Base-by-base conservation (phyloP, 2,888 invertebrate genomes). In the Scaptomyza flava region DNA sequence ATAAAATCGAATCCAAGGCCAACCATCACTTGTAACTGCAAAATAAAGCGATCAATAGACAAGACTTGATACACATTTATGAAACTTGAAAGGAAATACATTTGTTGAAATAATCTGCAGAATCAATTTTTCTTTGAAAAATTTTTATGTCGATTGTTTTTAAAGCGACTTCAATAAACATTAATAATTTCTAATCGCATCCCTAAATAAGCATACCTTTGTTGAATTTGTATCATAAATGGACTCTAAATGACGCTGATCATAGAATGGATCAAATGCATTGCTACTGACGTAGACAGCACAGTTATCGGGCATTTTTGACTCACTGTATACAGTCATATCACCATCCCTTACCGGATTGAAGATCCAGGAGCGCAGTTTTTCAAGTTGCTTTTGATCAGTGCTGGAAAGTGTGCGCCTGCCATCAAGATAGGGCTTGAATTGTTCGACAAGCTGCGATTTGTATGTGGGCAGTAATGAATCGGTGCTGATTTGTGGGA, bases 1-100 rank as follows among this genome's bases (percentile, higher is more conserved):
- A 75, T 41, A n/a, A 79, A 81, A 31, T 78, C 68, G 53, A 60
- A 72, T 3, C 46, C 51, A 38, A 78, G 68, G 8, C 38, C 65
- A 41, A 27, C 7, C 1, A 79, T 46, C 1, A 68, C 9, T 52
- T 59, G 27, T n/a, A 70, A 23, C 76, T 77, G 17, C 6, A 53
- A 38, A 2, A 14, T 31, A 47, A 38, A n/a, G 6, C 27, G 1
- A 3, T 38, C 3, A 38, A 7, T 2, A 38, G 27, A 27, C 27
- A 27, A 6, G 6, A 27, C 27, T 27, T 27, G 27, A 27, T 27
- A 27, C 4, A 27, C 27, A 27, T 27, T 23, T 23, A 3, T 3
- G 2, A 23, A 23, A 23, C 23, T 4, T 23, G 23, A 4, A 23
- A 23, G 23, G 17, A 17, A 17, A 17, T 17, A 17, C 17, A 17